These are phyloP conservation scores for Myathropa florea DNA, from an alignment of 2,888 invertebrate species.

Conservation along the genomic window DNA sequence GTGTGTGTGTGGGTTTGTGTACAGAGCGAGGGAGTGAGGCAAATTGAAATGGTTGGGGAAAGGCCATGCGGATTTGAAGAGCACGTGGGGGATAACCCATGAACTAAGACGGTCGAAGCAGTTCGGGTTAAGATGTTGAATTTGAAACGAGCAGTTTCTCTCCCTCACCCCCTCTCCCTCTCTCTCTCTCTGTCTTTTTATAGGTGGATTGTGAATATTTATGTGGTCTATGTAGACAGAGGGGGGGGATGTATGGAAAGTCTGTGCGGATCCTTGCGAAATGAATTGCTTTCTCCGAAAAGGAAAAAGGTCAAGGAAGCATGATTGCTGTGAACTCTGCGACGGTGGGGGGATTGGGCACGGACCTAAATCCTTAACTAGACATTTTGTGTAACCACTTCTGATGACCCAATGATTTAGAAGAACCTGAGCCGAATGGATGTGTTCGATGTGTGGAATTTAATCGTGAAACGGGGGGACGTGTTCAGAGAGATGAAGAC, in stretches of 20 bases:
- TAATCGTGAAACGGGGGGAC: no score
- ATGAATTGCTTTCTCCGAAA: not conserved
- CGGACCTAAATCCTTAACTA: not conserved
- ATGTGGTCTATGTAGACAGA: not conserved
- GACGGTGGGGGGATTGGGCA: not conserved
- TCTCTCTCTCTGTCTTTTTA: no score
- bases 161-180: not conserved
- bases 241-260: not conserved
- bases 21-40: not conserved
- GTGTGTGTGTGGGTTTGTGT: not conserved
- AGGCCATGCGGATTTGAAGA: not conserved
- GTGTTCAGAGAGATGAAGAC: no score
- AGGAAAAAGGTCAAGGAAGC: not conserved
- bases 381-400: not conserved
- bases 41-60: not conserved
- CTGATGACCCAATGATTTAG: not conserved
- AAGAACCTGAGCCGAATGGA: not conserved
- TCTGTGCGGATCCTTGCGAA: not conserved
- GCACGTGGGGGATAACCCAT: slow-evolving; percentile 28
- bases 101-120: slow-evolving; percentile 28
- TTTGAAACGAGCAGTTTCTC: slow-evolving; percentile 3
- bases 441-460: not conserved
- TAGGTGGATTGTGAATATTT: slow-evolving; percentile 15
- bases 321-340: not conserved
- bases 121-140: slow-evolving; percentile 26